phyloP scores from a whole-genome alignment of 2,113 vertebrate species.

The Pandion haliaetus region DNA sequence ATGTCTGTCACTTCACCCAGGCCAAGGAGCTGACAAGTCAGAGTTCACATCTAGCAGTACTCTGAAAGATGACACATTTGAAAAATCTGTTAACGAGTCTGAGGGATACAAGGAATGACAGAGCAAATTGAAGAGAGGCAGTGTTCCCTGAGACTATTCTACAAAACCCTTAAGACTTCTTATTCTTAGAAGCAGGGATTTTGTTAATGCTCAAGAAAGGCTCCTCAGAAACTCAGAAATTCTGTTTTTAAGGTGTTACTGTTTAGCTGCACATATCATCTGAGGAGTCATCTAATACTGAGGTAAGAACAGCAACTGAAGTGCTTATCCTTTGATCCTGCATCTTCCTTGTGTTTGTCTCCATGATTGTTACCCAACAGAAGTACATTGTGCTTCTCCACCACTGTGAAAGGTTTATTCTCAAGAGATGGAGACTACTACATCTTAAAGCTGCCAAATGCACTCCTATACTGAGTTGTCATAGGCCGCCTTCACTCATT shows the following conservation, averaged over 20 bases:
- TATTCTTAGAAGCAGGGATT: not conserved
- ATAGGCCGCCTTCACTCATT: not conserved
- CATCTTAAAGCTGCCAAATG: not conserved
- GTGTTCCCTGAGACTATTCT: not conserved
- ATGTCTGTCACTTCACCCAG: not conserved
- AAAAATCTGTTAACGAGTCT: not conserved
- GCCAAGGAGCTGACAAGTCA: not conserved
- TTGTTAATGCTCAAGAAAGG: not conserved
- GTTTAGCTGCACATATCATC: not conserved
- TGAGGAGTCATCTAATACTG: not conserved
- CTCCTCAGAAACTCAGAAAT: not conserved
- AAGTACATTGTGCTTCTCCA: not conserved
- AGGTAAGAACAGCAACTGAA: not conserved
- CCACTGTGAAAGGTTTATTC: not conserved
- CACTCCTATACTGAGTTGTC: not conserved
- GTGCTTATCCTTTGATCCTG: not conserved
- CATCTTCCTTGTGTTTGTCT: not conserved
- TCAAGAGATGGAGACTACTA: not conserved
- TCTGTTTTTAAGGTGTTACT: not conserved
- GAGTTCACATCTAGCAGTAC: not conserved
- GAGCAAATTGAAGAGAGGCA: not conserved
- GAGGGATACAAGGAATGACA: not conserved
- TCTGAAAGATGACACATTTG: not conserved
- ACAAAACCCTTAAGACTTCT: not conserved
- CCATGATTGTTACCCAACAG: not conserved